These are phyloP conservation scores for Bothrops jararaca DNA, from an alignment of 2,113 vertebrate species.

Conservation along the genomic window DNA sequence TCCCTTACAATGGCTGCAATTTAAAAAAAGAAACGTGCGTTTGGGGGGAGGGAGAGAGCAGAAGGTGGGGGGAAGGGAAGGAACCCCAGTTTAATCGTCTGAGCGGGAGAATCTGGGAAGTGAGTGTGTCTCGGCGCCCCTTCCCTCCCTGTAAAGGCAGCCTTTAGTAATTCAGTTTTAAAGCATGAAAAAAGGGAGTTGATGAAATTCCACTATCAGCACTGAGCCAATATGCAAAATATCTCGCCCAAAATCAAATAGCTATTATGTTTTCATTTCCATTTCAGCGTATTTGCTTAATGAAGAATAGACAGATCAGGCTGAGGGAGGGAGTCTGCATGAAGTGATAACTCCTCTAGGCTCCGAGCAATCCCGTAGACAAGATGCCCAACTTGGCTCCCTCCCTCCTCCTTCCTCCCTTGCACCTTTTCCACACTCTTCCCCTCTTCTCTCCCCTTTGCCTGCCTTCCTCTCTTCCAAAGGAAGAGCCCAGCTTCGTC, in stretches of 20 bases:
- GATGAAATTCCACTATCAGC: constrained; percentile 99
- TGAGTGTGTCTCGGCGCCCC: constrained; percentile 65
- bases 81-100: constrained; percentile 79
- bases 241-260: constrained; percentile 99
- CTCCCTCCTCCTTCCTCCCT: not conserved
- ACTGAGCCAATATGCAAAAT: constrained; percentile 99
- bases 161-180: constrained; percentile 93
- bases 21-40: constrained; percentile 21
- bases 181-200: constrained; percentile 91
- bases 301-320: constrained; percentile 98
- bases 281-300: constrained; percentile 98
- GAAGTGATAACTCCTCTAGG: constrained; percentile 90
- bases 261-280: constrained; percentile 99
- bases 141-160: constrained; percentile 70
- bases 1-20: not conserved
- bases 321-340: constrained; percentile 88
- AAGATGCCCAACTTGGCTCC: constrained; percentile 70
- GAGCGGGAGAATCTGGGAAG: constrained; percentile 77
- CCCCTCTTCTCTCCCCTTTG: not conserved
- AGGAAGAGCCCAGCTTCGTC: not conserved
- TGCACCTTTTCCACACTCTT: not conserved
- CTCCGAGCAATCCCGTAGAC: constrained; percentile 86
- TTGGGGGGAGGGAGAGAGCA: not conserved
- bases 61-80: not conserved
- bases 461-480: not conserved